Evolutionary conservation across 2,113 vertebrate species (phyloP).

Genomic region (Chloropsis hardwickii): DNA sequence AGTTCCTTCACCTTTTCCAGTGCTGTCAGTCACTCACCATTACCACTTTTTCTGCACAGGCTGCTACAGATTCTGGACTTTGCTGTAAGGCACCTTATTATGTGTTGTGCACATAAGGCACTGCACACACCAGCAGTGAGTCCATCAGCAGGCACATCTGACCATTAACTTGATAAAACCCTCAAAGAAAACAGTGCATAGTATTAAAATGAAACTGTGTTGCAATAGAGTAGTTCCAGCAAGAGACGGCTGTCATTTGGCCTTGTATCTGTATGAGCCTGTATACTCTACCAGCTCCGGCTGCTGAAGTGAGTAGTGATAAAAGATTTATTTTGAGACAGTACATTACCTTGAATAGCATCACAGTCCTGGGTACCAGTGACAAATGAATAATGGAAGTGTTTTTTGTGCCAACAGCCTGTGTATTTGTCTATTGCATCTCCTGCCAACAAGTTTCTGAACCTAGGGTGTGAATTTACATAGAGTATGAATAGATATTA

Average conservation of each 20-base stretch:
- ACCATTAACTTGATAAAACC: not conserved
- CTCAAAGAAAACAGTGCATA: not conserved
- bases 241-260: not conserved
- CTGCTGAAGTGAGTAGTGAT: conserved; percentile 21
- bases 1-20: not conserved
- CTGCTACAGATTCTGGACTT: not conserved
- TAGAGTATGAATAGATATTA: not conserved
- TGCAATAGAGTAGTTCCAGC: not conserved
- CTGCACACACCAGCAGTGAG: not conserved
- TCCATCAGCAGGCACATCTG: not conserved
- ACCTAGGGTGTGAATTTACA: conserved; percentile 18
- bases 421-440: conserved; percentile 12
- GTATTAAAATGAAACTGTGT: not conserved
- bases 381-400: conserved; percentile 51
- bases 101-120: not conserved
- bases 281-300: not conserved
- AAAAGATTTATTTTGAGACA: conserved; percentile 53
- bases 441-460: conserved; percentile 23
- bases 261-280: not conserved
- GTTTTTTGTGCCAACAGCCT: conserved; percentile 17
- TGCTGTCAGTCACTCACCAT: not conserved
- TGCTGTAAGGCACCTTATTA: not conserved
- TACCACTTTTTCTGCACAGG: not conserved
- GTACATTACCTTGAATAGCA: conserved; percentile 57
- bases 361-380: not conserved